phyloP scores from a whole-genome alignment of 2,888 invertebrate genomes.

The Drosophila niveifrons region DNA sequence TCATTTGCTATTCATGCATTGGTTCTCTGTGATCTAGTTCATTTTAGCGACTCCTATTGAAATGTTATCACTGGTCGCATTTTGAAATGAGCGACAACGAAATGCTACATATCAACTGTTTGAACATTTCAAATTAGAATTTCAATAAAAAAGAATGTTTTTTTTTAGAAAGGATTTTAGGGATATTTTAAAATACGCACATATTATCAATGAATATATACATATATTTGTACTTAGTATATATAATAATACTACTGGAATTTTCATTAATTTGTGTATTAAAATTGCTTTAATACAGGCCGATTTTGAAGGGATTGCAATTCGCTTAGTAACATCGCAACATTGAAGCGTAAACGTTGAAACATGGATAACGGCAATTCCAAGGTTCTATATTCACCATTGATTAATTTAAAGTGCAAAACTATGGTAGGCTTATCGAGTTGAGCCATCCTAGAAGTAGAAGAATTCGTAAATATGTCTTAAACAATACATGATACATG shows the following conservation, averaged over 20 bases:
- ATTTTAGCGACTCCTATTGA: not conserved
- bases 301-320: conserved; percentile 86
- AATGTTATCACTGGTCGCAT: not conserved
- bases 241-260: not conserved
- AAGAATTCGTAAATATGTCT: conserved; percentile 61
- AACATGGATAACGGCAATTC: conserved; percentile 86
- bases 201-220: not conserved
- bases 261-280: conserved; percentile 20
- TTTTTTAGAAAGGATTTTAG: not conserved
- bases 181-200: too few species aligned
- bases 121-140: not conserved
- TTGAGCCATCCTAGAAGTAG: conserved; percentile 78
- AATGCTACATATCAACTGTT: not conserved
- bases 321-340: conserved; percentile 86
- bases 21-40: conserved; percentile 16
- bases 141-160: not conserved
- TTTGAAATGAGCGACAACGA: not conserved
- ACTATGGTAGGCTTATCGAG: conserved; percentile 85
- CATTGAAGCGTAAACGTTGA: conserved; percentile 86
- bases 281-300: conserved; percentile 85
- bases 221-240: not conserved
- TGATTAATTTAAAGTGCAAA: conserved; percentile 86
- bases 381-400: conserved; percentile 85
- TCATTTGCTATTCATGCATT: conserved; percentile 4
- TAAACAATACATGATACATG: not conserved